Percentiles rank a stretch among this genome's conserved stretches.
Evolutionary conservation across 2,888 invertebrate species (phyloP).

Genomic region (Nipponacmea schrenckii): DNA sequence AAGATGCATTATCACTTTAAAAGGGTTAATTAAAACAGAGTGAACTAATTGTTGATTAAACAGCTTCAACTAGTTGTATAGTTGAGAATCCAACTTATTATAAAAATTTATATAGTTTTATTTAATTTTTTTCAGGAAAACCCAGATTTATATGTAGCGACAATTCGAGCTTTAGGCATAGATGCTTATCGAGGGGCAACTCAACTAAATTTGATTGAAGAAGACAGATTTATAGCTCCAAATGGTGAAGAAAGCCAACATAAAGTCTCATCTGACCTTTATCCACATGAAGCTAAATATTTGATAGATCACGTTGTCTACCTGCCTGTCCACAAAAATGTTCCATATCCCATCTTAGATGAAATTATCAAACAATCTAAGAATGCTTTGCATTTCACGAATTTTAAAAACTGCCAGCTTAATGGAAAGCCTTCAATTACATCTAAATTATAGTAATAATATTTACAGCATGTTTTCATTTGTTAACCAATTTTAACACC

Average conservation of each 20-base stretch:
- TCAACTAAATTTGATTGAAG: conserved; percentile 64
- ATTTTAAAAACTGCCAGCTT: background rate
- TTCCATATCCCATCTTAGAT: conserved; percentile 64
- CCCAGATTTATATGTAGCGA: conserved; percentile 56
- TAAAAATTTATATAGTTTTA: too few relatives aligned
- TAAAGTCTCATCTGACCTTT: conserved; percentile 24
- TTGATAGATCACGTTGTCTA: conserved; percentile 67
- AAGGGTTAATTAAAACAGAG: too few relatives aligned
- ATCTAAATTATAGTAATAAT: background rate
- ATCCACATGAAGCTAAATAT: conserved; percentile 64
- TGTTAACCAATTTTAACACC: too few relatives aligned
- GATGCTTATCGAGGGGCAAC: conserved; percentile 68
- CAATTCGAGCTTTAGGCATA: conserved; percentile 60
- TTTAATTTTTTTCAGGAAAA: conserved; percentile 52
- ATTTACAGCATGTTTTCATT: background rate
- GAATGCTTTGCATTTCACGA: conserved; percentile 27
- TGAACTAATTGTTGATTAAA: too few relatives aligned
- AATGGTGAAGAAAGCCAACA: background rate
- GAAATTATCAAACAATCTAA: conserved; percentile 48
- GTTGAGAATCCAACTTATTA: too few relatives aligned
- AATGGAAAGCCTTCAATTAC: background rate
- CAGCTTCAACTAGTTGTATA: too few relatives aligned
- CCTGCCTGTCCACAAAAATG: conserved; percentile 65
- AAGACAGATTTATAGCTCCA: conserved; percentile 36
- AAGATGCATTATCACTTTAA: too few relatives aligned